Evolutionary conservation across 2,797 vertebrate species (phyloP).

Genomic region (Ctenosaura bakeri): DNA sequence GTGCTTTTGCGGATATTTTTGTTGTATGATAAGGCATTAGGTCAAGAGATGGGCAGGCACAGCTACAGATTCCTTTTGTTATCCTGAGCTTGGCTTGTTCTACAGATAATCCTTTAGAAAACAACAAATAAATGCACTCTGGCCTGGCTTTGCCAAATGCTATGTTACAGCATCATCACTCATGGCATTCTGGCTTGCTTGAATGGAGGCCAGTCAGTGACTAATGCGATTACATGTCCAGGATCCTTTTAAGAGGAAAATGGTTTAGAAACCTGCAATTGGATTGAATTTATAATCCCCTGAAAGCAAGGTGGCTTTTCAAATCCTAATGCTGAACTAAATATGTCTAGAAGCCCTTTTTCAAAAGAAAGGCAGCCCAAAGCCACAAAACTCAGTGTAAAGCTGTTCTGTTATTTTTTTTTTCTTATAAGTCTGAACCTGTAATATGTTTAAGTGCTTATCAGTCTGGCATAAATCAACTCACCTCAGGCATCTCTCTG

Average conservation of each 20-base stretch:
- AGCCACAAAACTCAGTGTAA: background rate
- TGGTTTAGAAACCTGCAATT: constrained; percentile 65
- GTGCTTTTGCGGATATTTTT: constrained; percentile 49
- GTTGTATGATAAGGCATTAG: constrained; percentile 63
- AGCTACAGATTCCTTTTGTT: constrained; percentile 59
- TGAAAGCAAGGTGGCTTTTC: constrained; percentile 61
- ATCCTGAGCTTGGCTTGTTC: constrained; percentile 56
- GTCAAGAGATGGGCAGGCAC: constrained; percentile 13
- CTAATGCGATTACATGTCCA: constrained; percentile 68
- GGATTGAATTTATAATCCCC: constrained; percentile 66
- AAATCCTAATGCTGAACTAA: constrained; percentile 14
- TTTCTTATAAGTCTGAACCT: fast-evolving
- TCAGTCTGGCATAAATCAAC: constrained; percentile 4
- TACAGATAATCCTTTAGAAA: constrained; percentile 66
- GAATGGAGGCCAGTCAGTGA: constrained; percentile 57
- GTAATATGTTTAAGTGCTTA: background rate
- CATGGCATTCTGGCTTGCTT: constrained; percentile 59
- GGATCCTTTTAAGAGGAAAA: constrained; percentile 68
- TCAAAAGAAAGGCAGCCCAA: constrained; percentile 8
- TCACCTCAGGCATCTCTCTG: background rate
- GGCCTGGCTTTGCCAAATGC: constrained; percentile 52
- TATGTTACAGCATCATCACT: constrained; percentile 62
- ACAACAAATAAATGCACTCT: constrained; percentile 50
- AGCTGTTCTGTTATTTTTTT: background rate
- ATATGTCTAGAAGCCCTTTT: constrained; percentile 28